Conservation (phyloP, 1,140 invertebrate species). For the Bombus waltoni region DNA sequence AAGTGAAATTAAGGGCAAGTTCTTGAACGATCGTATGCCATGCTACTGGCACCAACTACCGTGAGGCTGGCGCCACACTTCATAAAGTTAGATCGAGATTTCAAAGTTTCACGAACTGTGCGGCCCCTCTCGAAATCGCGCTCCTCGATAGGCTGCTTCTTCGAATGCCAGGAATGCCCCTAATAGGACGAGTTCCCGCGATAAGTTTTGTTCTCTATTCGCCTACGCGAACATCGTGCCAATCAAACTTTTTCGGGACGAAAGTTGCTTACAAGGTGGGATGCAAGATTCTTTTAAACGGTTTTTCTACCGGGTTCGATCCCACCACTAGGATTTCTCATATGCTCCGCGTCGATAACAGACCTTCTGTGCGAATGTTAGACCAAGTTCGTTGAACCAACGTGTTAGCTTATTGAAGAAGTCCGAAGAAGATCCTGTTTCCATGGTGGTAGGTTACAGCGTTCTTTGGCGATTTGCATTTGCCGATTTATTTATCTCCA, state of each 20-base stretch:
- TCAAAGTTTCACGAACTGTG: slow-evolving; percentile 38
- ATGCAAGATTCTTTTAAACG: neutral
- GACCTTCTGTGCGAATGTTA: neutral
- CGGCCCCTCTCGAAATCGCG: slow-evolving; percentile 22
- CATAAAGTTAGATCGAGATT: slow-evolving; percentile 57
- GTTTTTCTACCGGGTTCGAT: neutral
- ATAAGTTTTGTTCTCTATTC: slow-evolving; percentile 32
- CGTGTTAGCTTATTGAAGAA: neutral
- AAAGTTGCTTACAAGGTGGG: neutral
- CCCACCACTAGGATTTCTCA: neutral
- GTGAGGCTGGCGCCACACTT: slow-evolving; percentile 49
- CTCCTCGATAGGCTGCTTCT: slow-evolving; percentile 43
- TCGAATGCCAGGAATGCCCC: slow-evolving; percentile 44
- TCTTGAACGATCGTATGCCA: slow-evolving; percentile 28
- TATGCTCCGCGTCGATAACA: neutral
- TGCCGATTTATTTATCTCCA: no score
- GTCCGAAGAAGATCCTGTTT: neutral
- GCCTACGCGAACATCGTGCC: slow-evolving; percentile 28
- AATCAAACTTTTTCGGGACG: slow-evolving; percentile 44
- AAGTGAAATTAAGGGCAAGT: slow-evolving; percentile 40
- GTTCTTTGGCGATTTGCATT: neutral
- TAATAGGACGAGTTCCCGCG: slow-evolving; percentile 40
- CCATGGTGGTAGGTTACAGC: neutral
- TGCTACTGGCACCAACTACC: slow-evolving; percentile 34
- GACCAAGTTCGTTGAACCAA: neutral